Percentiles rank a stretch among this genome's conserved stretches.
Conservation (phyloP, 2,113 vertebrate genomes). For the Oncorhynchus kisutch region DNA sequence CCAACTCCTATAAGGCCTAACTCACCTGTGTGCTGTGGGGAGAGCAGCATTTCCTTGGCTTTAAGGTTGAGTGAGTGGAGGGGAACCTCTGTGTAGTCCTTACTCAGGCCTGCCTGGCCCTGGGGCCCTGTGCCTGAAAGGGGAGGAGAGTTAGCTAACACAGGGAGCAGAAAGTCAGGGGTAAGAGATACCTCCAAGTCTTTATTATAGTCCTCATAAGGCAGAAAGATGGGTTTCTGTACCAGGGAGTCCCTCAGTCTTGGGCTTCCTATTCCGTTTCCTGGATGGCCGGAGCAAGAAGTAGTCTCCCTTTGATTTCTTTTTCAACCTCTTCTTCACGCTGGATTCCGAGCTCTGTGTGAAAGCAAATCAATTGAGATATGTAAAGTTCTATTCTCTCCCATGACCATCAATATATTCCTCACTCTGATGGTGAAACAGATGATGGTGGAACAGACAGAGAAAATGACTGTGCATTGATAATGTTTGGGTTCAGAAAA, state of each 20-base stretch:
- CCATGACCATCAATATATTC: not conserved
- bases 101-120: constrained; percentile 58
- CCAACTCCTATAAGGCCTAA: not conserved
- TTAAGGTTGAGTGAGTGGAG: constrained; percentile 79
- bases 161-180: not conserved
- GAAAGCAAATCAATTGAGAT: not conserved
- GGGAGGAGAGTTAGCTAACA: not conserved
- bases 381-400: not conserved
- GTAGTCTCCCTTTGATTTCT: constrained; percentile 84
- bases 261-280: constrained; percentile 82
- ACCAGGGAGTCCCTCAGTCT: constrained; percentile 55
- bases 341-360: constrained; percentile 89
- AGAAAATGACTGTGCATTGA: not conserved
- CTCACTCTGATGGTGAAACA: not conserved
- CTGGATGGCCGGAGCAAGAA: constrained; percentile 87
- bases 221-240: not conserved
- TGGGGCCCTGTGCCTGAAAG: constrained; percentile 65
- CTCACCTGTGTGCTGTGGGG: constrained; percentile 77
- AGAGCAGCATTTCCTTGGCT: constrained; percentile 73
- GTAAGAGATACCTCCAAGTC: not conserved
- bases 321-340: constrained; percentile 88
- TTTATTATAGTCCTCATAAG: not conserved
- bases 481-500: not conserved
- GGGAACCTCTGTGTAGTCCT: constrained; percentile 81
- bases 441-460: too few relatives aligned